Conservation (phyloP, 2,113 vertebrate genomes). For the Cricetomys ansorgei region DNA sequence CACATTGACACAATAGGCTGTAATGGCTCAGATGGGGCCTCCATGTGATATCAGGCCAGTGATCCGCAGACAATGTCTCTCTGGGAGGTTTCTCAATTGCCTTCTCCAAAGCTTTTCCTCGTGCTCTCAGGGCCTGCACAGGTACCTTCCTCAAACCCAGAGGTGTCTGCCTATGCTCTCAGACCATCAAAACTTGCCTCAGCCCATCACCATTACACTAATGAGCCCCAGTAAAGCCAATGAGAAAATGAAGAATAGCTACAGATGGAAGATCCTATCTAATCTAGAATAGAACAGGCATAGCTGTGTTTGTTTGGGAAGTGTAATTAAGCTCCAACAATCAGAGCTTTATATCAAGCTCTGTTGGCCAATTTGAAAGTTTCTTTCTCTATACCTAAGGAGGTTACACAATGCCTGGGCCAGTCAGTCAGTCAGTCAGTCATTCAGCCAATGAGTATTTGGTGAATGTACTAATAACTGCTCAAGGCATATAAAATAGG, state of each 20-base stretch:
- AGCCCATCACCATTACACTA: slow-evolving; percentile 40
- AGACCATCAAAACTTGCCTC: slow-evolving; percentile 37
- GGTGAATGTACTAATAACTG: neutral
- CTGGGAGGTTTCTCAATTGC: slow-evolving; percentile 78
- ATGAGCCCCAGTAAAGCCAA: slow-evolving; percentile 55
- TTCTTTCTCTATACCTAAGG: slow-evolving; percentile 1
- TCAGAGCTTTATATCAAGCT: slow-evolving; percentile 8
- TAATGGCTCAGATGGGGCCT: slow-evolving; percentile 83
- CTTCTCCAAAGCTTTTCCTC: slow-evolving; percentile 69
- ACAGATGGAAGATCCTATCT: slow-evolving; percentile 59
- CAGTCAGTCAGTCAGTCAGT: neutral
- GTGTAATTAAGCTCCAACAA: slow-evolving; percentile 55
- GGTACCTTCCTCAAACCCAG: slow-evolving; percentile 45
- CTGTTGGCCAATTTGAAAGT: slow-evolving; percentile 1
- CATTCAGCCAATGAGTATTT: neutral
- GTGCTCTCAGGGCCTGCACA: slow-evolving; percentile 44
- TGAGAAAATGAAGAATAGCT: slow-evolving; percentile 64
- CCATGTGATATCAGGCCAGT: slow-evolving; percentile 77
- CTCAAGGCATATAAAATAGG: neutral
- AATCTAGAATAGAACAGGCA: slow-evolving; percentile 37
- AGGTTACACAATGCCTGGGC: neutral
- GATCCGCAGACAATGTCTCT: slow-evolving; percentile 83
- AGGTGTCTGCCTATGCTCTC: slow-evolving; percentile 26
- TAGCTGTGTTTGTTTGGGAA: slow-evolving; percentile 53
- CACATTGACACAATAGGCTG: slow-evolving; percentile 83